Evolutionary conservation across 1,140 invertebrate genomes (phyloP).

Genomic region (Bombus confusus): DNA sequence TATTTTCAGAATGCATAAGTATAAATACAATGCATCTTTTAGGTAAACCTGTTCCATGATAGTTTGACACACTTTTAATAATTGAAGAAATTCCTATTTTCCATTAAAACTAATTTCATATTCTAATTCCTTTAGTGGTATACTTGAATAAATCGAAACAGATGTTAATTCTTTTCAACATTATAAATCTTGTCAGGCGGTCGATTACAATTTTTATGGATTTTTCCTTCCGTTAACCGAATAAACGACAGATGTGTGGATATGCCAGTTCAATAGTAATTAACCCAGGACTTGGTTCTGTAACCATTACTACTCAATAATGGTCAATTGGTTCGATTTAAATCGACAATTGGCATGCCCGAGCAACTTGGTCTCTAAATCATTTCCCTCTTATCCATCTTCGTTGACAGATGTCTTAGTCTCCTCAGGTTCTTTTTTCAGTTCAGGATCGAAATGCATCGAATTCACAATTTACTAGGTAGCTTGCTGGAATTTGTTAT

Average conservation of each 20-base stretch:
- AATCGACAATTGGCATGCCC: conserved; percentile 48
- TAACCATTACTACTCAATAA: conserved; percentile 32
- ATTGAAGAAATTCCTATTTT: neutral
- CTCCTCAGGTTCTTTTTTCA: neutral
- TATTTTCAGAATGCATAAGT: no score
- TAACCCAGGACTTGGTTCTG: conserved; percentile 37
- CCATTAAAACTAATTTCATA: no score
- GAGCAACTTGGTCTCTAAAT: conserved; percentile 24
- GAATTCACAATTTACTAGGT: neutral
- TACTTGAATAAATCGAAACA: no score
- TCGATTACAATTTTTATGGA: neutral
- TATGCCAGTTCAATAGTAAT: conserved; percentile 28
- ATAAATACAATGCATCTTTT: no score
- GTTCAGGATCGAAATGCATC: neutral
- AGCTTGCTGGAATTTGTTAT: neutral
- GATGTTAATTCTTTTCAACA: no score
- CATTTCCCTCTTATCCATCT: conserved; percentile 13
- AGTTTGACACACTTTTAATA: no score
- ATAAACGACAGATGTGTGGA: neutral
- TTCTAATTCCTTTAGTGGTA: no score
- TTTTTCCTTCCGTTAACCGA: neutral
- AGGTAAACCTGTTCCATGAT: no score
- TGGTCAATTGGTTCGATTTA: conserved; percentile 45
- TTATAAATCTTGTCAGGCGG: neutral
- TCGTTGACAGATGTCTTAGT: neutral